These are phyloP conservation scores for Epirrhoe tristata DNA, from an alignment of 2,888 invertebrate species.

Conservation along the genomic window DNA sequence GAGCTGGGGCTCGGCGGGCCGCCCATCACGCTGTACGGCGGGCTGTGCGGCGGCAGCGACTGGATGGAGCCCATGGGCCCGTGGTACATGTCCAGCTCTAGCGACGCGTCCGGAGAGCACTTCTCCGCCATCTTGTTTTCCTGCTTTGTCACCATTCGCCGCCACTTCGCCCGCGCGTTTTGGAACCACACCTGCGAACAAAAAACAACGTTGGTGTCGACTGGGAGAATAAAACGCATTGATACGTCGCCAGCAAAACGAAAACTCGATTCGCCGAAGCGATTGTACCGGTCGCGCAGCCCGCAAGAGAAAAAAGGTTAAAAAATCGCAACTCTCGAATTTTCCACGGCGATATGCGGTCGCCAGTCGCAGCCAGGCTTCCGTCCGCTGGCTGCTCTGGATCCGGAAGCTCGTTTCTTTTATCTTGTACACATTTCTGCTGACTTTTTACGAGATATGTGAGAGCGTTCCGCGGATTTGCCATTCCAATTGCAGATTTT, in stretches of 20 bases:
- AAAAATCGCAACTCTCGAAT: slow-evolving; percentile 45
- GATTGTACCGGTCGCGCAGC: slow-evolving; percentile 57
- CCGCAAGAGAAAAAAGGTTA: slow-evolving; percentile 41
- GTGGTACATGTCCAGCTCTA: slow-evolving; percentile 87
- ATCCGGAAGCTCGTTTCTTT: slow-evolving; percentile 48
- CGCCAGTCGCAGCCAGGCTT: slow-evolving; percentile 46
- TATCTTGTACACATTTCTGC: slow-evolving; percentile 46
- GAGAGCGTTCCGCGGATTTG: slow-evolving; percentile 64
- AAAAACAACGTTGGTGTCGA: slow-evolving; percentile 60
- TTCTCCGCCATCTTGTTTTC: slow-evolving; percentile 91
- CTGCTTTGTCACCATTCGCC: slow-evolving; percentile 93
- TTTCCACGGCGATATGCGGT: slow-evolving; percentile 41
- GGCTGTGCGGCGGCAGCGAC: slow-evolving; percentile 89
- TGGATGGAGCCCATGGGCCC: slow-evolving; percentile 88
- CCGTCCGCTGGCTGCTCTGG: slow-evolving; percentile 40
- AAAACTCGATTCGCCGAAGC: slow-evolving; percentile 59
- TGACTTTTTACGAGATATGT: slow-evolving; percentile 62
- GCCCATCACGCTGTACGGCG: slow-evolving; percentile 88
- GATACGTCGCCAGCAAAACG: slow-evolving; percentile 60
- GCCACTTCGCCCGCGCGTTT: slow-evolving; percentile 97
- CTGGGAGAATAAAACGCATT: slow-evolving; percentile 52
- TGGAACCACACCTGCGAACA: slow-evolving; percentile 96
- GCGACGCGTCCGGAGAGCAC: slow-evolving; percentile 87
- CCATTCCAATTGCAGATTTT: slow-evolving; percentile 64
- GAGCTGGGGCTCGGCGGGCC: slow-evolving; percentile 89